Conservation (phyloP, 2,888 invertebrate genomes). For the Chrysina gloriosa region DNA sequence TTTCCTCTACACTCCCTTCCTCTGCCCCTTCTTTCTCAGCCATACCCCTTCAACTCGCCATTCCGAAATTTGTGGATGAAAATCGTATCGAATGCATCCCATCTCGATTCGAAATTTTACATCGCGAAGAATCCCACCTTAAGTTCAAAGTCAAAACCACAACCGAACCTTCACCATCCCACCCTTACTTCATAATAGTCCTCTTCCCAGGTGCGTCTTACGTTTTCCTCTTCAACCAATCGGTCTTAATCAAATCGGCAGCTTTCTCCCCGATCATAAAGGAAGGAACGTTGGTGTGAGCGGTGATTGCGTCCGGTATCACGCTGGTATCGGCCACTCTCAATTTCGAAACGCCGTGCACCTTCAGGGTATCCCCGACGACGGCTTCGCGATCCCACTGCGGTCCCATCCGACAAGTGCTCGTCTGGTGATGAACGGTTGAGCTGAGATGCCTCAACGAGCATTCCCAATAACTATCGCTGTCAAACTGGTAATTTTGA, state of each 20-base stretch:
- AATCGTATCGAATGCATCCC: too few relatives aligned
- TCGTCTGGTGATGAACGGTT: conserved; percentile 58
- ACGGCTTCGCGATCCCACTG: conserved; percentile 71
- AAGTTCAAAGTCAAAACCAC: too few relatives aligned
- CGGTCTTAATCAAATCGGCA: conserved; percentile 63
- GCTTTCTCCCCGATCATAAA: conserved; percentile 80
- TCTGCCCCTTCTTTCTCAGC: too few relatives aligned
- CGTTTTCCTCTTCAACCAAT: conserved; percentile 24
- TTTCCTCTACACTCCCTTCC: too few relatives aligned
- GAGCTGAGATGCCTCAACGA: conserved; percentile 63
- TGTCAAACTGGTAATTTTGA: conserved; percentile 64
- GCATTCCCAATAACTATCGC: conserved; percentile 80
- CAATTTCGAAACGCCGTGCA: conserved; percentile 71
- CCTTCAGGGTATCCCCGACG: conserved; percentile 72
- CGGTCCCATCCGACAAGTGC: conserved; percentile 80
- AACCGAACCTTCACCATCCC: too few relatives aligned
- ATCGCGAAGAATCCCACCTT: too few relatives aligned
- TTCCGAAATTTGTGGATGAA: too few relatives aligned
- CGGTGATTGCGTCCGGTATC: conserved; percentile 73
- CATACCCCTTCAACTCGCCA: too few relatives aligned
- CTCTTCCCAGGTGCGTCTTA: not conserved
- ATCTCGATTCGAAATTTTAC: too few relatives aligned
- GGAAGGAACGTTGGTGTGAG: conserved; percentile 76
- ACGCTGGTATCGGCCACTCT: conserved; percentile 78
- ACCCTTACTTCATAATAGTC: too few relatives aligned